phyloP scores from a whole-genome alignment of 92 coral and sea anemone species.

The Porites divaricata region DNA sequence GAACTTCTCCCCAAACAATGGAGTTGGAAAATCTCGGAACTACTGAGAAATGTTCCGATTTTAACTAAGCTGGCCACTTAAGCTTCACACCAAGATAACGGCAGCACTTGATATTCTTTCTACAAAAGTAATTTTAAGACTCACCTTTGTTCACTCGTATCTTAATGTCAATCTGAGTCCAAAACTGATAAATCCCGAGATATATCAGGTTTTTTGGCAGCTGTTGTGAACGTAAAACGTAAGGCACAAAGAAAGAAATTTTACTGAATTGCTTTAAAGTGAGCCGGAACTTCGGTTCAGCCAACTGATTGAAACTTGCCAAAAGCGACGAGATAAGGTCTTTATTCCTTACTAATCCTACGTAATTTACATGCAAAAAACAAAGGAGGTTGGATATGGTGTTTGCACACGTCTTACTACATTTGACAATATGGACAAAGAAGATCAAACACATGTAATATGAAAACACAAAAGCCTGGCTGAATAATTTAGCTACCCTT shows the following conservation, averaged over 20 bases:
- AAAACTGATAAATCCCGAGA: neutral
- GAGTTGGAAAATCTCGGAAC: neutral
- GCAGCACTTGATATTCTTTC: neutral
- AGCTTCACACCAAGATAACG: neutral
- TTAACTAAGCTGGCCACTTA: no score
- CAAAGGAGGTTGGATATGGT: neutral
- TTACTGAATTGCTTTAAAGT: neutral
- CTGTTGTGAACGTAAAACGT: neutral
- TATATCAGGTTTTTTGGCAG: neutral
- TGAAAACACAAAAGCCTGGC: neutral
- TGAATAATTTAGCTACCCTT: slow-evolving; percentile 20
- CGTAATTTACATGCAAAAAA: slow-evolving; percentile 21
- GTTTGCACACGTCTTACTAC: slow-evolving; percentile 15
- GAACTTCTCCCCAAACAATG: neutral
- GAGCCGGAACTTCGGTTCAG: slow-evolving; percentile 12
- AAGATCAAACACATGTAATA: neutral
- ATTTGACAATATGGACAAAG: slow-evolving; percentile 14
- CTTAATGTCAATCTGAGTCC: neutral
- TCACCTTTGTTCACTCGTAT: neutral
- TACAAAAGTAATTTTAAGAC: neutral
- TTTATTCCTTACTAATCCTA: slow-evolving; percentile 10
- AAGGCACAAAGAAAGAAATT: neutral
- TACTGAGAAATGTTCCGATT: no score
- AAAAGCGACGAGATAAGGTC: slow-evolving; percentile 4
- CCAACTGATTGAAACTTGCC: slow-evolving; percentile 13